Percentiles rank a stretch among this genome's conserved stretches.
phyloP scores from a whole-genome alignment of 2,113 vertebrate genomes.

The Xiphophorus couchianus region DNA sequence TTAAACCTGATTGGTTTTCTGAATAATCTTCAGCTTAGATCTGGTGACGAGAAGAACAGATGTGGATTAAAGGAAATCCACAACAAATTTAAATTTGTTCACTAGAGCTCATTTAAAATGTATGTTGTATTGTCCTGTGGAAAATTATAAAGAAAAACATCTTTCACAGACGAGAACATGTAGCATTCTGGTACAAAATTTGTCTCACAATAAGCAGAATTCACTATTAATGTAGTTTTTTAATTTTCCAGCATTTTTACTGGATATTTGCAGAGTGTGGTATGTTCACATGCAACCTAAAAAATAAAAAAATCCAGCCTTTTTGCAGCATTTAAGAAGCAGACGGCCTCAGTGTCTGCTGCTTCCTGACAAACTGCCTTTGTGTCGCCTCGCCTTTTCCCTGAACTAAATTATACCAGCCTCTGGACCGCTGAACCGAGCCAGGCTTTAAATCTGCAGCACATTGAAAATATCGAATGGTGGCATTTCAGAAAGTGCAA shows the following conservation, averaged over 20 bases:
- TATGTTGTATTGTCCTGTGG: too few relatives aligned
- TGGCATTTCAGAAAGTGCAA: slow-evolving; percentile 31
- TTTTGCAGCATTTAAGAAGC: slow-evolving; percentile 43
- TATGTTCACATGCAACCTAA: slow-evolving; percentile 36
- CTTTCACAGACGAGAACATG: too few relatives aligned
- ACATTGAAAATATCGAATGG: slow-evolving; percentile 39
- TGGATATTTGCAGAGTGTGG: background rate
- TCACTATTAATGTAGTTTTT: background rate
- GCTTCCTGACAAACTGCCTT: slow-evolving; percentile 29
- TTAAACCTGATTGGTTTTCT: too few relatives aligned
- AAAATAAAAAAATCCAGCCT: slow-evolving; percentile 22
- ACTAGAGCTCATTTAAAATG: too few relatives aligned
- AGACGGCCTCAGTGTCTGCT: slow-evolving; percentile 25
- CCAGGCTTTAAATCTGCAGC: slow-evolving; percentile 16
- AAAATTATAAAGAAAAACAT: too few relatives aligned
- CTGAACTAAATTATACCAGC: slow-evolving; percentile 1
- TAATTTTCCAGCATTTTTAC: background rate
- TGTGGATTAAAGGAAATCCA: too few relatives aligned
- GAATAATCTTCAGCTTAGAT: too few relatives aligned
- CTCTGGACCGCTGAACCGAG: slow-evolving; percentile 3
- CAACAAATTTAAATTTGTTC: too few relatives aligned
- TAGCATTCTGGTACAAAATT: too few relatives aligned
- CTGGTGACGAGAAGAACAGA: too few relatives aligned
- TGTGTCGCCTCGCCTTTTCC: slow-evolving; percentile 12
- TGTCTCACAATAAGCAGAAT: background rate